phyloP scores from a whole-genome alignment of 2,113 vertebrate genomes.

The Solenodon paradoxus region DNA sequence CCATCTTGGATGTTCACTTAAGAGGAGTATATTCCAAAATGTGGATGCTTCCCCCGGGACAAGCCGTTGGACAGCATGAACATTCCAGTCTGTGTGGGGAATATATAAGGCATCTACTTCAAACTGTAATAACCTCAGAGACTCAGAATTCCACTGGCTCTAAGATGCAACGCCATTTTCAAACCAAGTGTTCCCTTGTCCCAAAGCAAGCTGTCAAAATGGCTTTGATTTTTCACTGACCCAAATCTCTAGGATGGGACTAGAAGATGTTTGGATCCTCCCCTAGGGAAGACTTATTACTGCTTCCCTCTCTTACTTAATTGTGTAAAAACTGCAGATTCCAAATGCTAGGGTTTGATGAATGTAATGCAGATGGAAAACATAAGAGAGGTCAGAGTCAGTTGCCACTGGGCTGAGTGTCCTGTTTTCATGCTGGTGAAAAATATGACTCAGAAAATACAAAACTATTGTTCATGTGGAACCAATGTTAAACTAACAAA shows the following conservation, averaged over 20 bases:
- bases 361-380: conserved; percentile 56
- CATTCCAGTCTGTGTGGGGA: background rate
- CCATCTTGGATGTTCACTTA: background rate
- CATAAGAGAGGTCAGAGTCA: conserved; percentile 50
- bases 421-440: conserved; percentile 31
- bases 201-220: background rate
- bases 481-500: conserved; percentile 33
- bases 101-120: conserved; percentile 6
- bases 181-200: background rate
- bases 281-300: conserved; percentile 26
- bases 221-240: conserved; percentile 50
- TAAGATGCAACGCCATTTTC: background rate
- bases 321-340: conserved; percentile 16
- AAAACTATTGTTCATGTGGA: conserved; percentile 26
- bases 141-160: background rate
- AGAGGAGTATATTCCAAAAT: background rate
- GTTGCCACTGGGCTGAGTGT: conserved; percentile 26
- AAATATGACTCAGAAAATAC: conserved; percentile 52
- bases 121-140: background rate
- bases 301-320: conserved; percentile 36
- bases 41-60: background rate
- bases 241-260: conserved; percentile 26
- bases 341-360: conserved; percentile 46
- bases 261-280: background rate
- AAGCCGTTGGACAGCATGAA: background rate